Evolutionary conservation across 2,797 vertebrate species (phyloP).

Genomic region (Gymnodraco acuticeps): DNA sequence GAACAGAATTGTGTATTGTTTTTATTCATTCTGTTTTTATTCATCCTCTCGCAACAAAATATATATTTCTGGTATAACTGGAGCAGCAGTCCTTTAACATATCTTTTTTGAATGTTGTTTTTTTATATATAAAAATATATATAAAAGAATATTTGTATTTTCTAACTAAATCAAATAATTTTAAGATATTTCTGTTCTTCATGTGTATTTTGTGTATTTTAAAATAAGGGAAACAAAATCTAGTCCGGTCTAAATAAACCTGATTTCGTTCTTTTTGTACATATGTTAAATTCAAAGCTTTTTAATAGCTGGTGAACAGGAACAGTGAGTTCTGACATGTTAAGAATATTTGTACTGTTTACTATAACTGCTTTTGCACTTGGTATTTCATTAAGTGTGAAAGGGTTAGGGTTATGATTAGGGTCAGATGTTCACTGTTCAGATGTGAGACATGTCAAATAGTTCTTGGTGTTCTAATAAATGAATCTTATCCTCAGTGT

Average conservation of each 20-base stretch:
- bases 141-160: too few relatives aligned
- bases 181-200: neutral
- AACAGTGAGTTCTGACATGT: neutral
- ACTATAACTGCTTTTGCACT: neutral
- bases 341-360: neutral
- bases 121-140: neutral
- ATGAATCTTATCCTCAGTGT: fast-evolving
- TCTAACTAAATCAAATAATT: neutral
- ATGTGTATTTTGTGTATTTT: too few relatives aligned
- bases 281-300: neutral
- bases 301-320: neutral
- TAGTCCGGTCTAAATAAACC: neutral
- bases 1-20: neutral
- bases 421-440: neutral
- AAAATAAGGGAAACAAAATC: too few relatives aligned
- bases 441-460: neutral
- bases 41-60: neutral
- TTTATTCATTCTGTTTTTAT: constrained; percentile 1
- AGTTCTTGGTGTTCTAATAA: neutral
- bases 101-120: neutral
- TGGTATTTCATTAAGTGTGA: too few relatives aligned
- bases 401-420: neutral
- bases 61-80: neutral
- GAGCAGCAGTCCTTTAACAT: neutral
- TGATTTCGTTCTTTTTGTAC: neutral